Evolutionary conservation across 2,888 invertebrate species (phyloP).

Genomic region (Deroplatys truncata): DNA sequence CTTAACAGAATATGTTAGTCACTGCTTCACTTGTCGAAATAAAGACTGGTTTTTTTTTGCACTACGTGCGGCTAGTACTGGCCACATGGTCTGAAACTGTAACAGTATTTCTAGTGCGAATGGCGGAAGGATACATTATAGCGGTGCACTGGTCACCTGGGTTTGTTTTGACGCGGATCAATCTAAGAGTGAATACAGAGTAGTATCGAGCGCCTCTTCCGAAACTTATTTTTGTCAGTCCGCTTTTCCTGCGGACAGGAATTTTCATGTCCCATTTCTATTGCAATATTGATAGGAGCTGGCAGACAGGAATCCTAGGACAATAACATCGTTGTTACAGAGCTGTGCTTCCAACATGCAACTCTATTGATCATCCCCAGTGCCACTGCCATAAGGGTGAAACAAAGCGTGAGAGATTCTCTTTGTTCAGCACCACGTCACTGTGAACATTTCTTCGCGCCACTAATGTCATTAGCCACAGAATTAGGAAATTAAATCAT

Average conservation of each 20-base stretch:
- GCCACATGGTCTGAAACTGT: too few relatives aligned
- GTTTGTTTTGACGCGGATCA: too few relatives aligned
- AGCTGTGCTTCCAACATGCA: neutral
- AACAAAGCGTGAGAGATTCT: neutral
- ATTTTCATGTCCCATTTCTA: neutral
- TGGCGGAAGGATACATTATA: too few relatives aligned
- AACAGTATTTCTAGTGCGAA: too few relatives aligned
- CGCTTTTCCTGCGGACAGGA: neutral
- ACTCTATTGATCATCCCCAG: neutral
- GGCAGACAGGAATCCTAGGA: neutral
- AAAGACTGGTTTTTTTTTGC: too few relatives aligned
- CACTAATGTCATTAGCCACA: neutral
- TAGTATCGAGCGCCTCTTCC: neutral
- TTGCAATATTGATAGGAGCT: neutral
- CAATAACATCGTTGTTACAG: neutral
- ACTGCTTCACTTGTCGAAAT: too few relatives aligned
- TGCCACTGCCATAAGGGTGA: neutral
- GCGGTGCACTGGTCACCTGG: too few relatives aligned
- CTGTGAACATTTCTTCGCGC: neutral
- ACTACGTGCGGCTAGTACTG: too few relatives aligned
- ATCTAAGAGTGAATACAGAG: too few relatives aligned
- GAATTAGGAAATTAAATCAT: neutral
- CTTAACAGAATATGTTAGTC: too few relatives aligned
- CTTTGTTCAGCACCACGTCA: neutral
- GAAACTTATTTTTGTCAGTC: neutral